Base-by-base conservation (phyloP, 2,113 vertebrate species). In the Pomatostomus ruficeps region DNA sequence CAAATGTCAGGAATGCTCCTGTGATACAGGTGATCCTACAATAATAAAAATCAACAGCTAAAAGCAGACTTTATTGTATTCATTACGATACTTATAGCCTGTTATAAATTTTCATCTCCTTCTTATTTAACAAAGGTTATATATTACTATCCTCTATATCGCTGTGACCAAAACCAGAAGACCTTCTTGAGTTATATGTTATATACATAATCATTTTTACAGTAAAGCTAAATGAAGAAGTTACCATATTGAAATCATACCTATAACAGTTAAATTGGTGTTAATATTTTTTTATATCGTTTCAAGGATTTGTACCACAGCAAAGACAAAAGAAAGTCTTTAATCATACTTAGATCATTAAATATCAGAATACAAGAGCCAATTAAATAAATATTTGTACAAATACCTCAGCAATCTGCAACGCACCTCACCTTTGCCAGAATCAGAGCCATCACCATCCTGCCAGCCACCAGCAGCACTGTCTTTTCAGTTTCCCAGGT, bases 1-100 rank as follows among this genome's bases (percentile, higher is more conserved):
- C 71, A 94, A 96, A 93, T 94, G 85, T 95, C 88, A 95, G n/a
- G 82, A 93, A 91, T 68, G 75, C 72, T 93, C 75, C 52, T 96
- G 82, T 88, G 88, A 88, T 96, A 86, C 88, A 93, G 61, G 88
- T 93, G 83, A 95, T 95, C 82, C 79, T 80, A 46, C 94, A 97
- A 93, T 93, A 93, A 92, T 93, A 96, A 95, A 96, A 97, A 96
- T 93, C 96, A 96, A 96, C 95, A 95, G 79, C 88, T 96, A 94
- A 96, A 96, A 93, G 72, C 79, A 93, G 82, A 88, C 63, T 94
- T 97, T 90, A 95, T 84, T 91, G 79, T 77, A 80, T 90, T 95
- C 72, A 93, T 95, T 85, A 90, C 31, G 55, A 76, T 90, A 83
- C 92, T 90, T 95, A 86, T 1, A 85, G 75, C 46, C 63, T 62